These are phyloP conservation scores for Leptopilina myrica DNA, from an alignment of 2,888 invertebrate species.

Conservation along the genomic window DNA sequence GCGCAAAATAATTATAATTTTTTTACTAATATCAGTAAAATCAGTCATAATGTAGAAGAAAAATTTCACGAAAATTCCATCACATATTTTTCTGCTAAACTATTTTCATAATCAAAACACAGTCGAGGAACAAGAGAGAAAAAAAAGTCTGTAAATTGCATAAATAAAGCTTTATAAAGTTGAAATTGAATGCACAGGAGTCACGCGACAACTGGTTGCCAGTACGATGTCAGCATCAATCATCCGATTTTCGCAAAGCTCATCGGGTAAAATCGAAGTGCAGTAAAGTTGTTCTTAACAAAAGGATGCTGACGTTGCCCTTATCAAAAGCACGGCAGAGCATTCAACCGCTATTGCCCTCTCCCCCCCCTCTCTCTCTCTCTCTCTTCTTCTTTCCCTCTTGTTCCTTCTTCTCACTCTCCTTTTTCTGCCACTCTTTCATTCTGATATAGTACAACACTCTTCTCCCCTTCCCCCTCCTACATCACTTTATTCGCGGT, in stretches of 20 bases:
- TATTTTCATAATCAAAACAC: too few relatives aligned
- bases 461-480: too few relatives aligned
- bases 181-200: conserved; percentile 2
- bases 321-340: conserved; percentile 62
- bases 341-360: conserved; percentile 48
- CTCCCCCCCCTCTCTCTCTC: conserved; percentile 43
- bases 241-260: conserved; percentile 53
- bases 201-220: conserved; percentile 42
- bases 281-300: conserved; percentile 66
- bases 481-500: neutral
- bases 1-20: too few relatives aligned
- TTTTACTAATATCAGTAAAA: too few relatives aligned
- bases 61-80: too few relatives aligned
- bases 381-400: conserved; percentile 40
- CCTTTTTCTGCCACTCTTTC: conserved; percentile 48
- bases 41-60: too few relatives aligned
- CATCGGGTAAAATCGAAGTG: conserved; percentile 56
- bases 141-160: too few relatives aligned
- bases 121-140: too few relatives aligned
- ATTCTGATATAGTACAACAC: neutral
- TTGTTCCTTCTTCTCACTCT: conserved; percentile 47
- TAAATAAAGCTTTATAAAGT: neutral
- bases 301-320: conserved; percentile 64
- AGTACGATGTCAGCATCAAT: conserved; percentile 58
- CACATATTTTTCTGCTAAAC: too few relatives aligned